Evolutionary conservation across 2,113 vertebrate genomes (phyloP), one percentile per base, ranked within the genome.

Genomic region (Oreochromis niloticus): DNA sequence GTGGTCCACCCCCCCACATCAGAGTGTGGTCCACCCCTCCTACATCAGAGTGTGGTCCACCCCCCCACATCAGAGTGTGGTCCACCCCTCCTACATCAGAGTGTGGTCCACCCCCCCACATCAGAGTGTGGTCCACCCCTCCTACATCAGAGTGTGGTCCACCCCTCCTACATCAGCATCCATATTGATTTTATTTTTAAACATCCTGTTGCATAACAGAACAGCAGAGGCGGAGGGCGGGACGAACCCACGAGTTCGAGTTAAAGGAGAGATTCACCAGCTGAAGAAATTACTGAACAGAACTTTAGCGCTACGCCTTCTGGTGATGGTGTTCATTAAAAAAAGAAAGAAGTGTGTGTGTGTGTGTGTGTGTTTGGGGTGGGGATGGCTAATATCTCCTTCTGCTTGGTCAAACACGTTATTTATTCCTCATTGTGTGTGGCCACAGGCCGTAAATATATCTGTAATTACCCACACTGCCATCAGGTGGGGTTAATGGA

Each of bases 401-500:
- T 91, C 89, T 87, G 90, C 91, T 89, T 17, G 84, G 90, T 87
- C 89, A 81, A 57, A 91, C 83, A 34, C 71, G 1, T 82, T 90
- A 89, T 92, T 93, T 89, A 92, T 85, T 85, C 43, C 71, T 86
- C 91, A 85, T 89, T 93, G 91, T 89, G 92, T 73, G 84, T 68
- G 90, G 59, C 89, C 89, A 90, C 68, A 3, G 91, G 91, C 91
- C 78, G 63, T 94, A 87, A 90, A 89, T 91, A 90, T 4, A 81
- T 84, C 66, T 86, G 88, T 85, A 92, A 94, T 94, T 86, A 92
- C 87, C 94, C 82, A 85, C 90, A 71, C 82, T 79, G 90, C 87
- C 93, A 8, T 94, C 90, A 90, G 90, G 91, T 91, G 89, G 89
- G 85, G 89, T 92, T 94, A 93, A 93, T 92, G 86, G 93, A 90